Percentiles rank a stretch among this genome's conserved stretches.
Evolutionary conservation across 2,113 vertebrate genomes (phyloP).

Genomic region (Oostethus manadensis): DNA sequence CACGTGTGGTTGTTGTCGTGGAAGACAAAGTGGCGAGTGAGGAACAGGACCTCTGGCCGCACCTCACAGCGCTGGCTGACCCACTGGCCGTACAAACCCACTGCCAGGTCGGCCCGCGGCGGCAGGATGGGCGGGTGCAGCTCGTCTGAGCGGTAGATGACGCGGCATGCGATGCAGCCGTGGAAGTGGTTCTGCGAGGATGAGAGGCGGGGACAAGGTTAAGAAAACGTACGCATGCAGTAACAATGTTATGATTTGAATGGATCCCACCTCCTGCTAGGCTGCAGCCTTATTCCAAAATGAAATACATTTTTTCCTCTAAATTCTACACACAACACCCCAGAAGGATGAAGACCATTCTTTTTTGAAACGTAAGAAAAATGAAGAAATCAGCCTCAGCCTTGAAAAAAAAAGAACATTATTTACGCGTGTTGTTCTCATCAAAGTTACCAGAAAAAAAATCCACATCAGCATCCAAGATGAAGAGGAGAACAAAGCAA

Average conservation of each 20-base stretch:
- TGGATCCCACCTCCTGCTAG: not conserved
- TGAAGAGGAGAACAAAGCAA: not conserved
- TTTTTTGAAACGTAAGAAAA: not conserved
- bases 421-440: not conserved
- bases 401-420: not conserved
- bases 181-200: conserved; percentile 81
- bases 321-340: no score
- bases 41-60: conserved; percentile 91
- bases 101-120: conserved; percentile 79
- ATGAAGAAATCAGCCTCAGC: not conserved
- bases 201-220: not conserved
- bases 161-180: conserved; percentile 80
- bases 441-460: not conserved
- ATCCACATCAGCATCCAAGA: not conserved
- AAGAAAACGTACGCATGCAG: not conserved
- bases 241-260: not conserved
- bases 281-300: no score
- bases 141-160: conserved; percentile 86
- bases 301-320: no score
- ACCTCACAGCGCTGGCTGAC: conserved; percentile 95
- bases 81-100: conserved; percentile 90
- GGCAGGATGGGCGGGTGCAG: conserved; percentile 86
- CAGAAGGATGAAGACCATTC: not conserved
- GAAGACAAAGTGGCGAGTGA: conserved; percentile 94
- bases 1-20: conserved; percentile 92